phyloP scores from a whole-genome alignment of 1,140 invertebrate species.

The Lasaia peninsularis region DNA sequence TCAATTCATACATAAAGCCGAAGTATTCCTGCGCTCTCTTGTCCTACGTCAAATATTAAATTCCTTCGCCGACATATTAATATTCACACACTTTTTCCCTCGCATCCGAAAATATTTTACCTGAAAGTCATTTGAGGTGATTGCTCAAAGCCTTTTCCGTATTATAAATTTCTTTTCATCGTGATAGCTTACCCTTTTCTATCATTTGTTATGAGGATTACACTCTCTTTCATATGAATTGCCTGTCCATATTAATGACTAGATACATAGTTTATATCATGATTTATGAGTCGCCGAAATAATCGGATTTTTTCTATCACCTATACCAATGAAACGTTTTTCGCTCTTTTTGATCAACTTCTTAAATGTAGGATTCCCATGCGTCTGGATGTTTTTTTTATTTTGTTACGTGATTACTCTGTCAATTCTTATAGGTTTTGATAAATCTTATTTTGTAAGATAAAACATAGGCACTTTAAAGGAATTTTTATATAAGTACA shows the following conservation, averaged over 20 bases:
- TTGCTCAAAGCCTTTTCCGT: slow-evolving; percentile 34
- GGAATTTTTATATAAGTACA: too few relatives aligned
- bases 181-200: neutral
- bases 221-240: neutral
- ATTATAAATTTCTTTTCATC: slow-evolving; percentile 16
- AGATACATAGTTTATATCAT: neutral
- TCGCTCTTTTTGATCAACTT: too few relatives aligned
- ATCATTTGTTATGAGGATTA: neutral
- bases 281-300: neutral
- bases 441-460: too few relatives aligned
- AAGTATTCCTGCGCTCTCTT: slow-evolving; percentile 47
- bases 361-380: too few relatives aligned
- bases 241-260: neutral
- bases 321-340: too few relatives aligned
- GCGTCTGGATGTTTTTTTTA: too few relatives aligned
- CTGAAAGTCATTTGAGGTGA: slow-evolving; percentile 43
- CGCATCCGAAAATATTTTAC: slow-evolving; percentile 35
- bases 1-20: slow-evolving; percentile 47
- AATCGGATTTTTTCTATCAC: too few relatives aligned
- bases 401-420: too few relatives aligned
- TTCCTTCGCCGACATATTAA: slow-evolving; percentile 49
- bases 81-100: slow-evolving; percentile 44
- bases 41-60: slow-evolving; percentile 58
- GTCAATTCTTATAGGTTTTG: too few relatives aligned
- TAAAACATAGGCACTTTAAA: too few relatives aligned